Base-by-base conservation (phyloP, 1,140 invertebrate species). In the Acromyrmex echinatior region DNA sequence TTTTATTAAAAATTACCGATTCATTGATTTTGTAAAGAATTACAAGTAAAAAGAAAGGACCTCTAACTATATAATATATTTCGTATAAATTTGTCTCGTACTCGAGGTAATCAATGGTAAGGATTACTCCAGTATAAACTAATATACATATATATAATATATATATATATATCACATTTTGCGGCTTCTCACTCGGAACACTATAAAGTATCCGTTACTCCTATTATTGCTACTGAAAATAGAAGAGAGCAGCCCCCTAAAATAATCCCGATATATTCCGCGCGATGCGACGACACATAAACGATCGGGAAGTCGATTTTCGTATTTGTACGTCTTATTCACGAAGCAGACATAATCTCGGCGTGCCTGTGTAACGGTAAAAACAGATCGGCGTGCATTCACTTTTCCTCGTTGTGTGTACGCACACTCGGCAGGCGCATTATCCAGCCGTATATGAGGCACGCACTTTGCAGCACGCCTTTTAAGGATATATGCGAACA, bases 371-470 rank as follows among this genome's bases (percentile, higher is more conserved):
- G 71, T 91, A 91, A 91, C 90, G 90, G 90, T 91, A 91, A 91
- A 91, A 91, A 91, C 87, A 82, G 87, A 91, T 88, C 90, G 82
- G 71, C 89, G 90, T 91, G 90, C 89, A 91, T 91, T 91, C 90
- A 88, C 90, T 91, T 91, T 91, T 91, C 78, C 82, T 77, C 78
- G 70, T 65, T 76, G 45, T 35, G 9, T n/a, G 28, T 78, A 60
- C 45, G 39, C 16, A 62, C 16, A 68, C 63, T 39, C 60, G 35
- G 39, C 62, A 31, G 35, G 58, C 58, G 63, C 76, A 68, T 74
- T 82, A 73, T 73, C 53, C 79, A 28, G 51, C 21, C 53, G 49
- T 58, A 39, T 66, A 89, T 80, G 70, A 82, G 58, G 66, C 58
- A 63, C 84, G 62, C 85, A 74, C 66, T 88, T 86, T 79, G 87